phyloP scores from a whole-genome alignment of 2,113 vertebrate genomes.

The Pachycephala philippinensis region DNA sequence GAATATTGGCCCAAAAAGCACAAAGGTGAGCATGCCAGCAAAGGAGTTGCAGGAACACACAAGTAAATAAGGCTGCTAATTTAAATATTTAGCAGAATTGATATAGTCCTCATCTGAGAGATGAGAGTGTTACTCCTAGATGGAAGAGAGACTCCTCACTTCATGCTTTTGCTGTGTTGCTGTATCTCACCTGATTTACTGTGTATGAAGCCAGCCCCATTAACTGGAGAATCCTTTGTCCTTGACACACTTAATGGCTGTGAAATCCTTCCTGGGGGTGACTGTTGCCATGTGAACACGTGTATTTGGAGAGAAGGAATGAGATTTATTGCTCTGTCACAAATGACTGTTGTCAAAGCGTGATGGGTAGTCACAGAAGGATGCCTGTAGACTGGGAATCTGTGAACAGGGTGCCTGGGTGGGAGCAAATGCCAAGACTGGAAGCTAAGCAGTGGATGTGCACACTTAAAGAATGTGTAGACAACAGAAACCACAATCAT shows the following conservation, averaged over 20 bases:
- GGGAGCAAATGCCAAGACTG: background rate
- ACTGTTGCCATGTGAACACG: background rate
- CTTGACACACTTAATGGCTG: background rate
- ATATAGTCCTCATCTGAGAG: background rate
- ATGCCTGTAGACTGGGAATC: background rate
- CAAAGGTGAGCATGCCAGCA: background rate
- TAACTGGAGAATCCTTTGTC: background rate
- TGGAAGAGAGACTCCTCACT: background rate
- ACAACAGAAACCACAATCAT: background rate
- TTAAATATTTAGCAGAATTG: background rate
- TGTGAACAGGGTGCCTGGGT: background rate
- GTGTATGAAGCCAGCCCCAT: background rate
- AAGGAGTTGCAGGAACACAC: background rate
- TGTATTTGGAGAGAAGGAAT: background rate
- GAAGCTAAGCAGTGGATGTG: background rate
- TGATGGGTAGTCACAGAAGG: background rate
- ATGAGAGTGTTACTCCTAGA: background rate
- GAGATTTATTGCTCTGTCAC: background rate
- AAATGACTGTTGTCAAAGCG: background rate
- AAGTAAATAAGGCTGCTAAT: background rate
- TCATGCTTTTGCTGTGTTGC: background rate
- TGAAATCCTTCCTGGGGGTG: background rate
- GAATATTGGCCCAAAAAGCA: background rate
- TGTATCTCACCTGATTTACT: background rate
- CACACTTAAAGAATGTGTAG: background rate